Percentiles rank a stretch among this genome's conserved stretches.
These are phyloP conservation scores for Drosophila pectinifera DNA, from an alignment of 1,140 invertebrate species.

Conservation along the genomic window DNA sequence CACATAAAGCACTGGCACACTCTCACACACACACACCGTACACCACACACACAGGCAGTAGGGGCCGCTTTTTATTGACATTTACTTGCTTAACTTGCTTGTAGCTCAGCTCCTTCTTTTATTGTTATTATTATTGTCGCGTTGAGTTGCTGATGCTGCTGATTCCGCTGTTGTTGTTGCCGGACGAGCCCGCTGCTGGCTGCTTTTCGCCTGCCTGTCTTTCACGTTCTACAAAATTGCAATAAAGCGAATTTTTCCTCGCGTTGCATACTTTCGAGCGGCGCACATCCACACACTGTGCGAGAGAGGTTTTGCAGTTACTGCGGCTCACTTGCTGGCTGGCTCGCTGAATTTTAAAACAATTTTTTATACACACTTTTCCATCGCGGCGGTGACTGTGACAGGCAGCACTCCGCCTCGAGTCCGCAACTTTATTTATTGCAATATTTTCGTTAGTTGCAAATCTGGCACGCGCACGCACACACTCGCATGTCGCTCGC, in stretches of 20 bases:
- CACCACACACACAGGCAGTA: slow-evolving; percentile 9
- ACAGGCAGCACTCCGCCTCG: slow-evolving; percentile 15
- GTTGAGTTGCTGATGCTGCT: slow-evolving; percentile 42
- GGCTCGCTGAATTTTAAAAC: slow-evolving; percentile 75
- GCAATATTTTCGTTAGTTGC: slow-evolving; percentile 56
- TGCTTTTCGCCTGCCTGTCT: slow-evolving; percentile 24
- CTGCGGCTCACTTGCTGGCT: slow-evolving; percentile 50
- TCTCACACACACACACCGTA: no score
- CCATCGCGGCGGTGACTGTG: slow-evolving; percentile 20
- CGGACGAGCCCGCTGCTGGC: slow-evolving; percentile 7
- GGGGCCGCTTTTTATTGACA: slow-evolving; percentile 67
- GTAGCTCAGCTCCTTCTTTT: slow-evolving; percentile 41
- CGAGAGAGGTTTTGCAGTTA: slow-evolving; percentile 70
- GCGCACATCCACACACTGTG: slow-evolving; percentile 41
- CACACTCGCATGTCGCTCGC: slow-evolving; percentile 23
- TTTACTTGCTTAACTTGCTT: slow-evolving; percentile 76
- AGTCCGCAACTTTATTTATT: slow-evolving; percentile 40
- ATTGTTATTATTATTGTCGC: slow-evolving; percentile 63
- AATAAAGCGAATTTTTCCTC: slow-evolving; percentile 78
- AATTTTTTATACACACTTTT: slow-evolving; percentile 81
- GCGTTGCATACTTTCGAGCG: slow-evolving; percentile 79
- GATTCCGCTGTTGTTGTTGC: slow-evolving; percentile 21
- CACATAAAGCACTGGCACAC: slow-evolving; percentile 31
- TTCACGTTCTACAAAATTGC: slow-evolving; percentile 67
- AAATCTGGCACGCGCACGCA: slow-evolving; percentile 55